Evolutionary conservation across 2,113 vertebrate genomes (phyloP), one percentile per base, ranked within the genome.

Genomic region (Perognathus longimembris): DNA sequence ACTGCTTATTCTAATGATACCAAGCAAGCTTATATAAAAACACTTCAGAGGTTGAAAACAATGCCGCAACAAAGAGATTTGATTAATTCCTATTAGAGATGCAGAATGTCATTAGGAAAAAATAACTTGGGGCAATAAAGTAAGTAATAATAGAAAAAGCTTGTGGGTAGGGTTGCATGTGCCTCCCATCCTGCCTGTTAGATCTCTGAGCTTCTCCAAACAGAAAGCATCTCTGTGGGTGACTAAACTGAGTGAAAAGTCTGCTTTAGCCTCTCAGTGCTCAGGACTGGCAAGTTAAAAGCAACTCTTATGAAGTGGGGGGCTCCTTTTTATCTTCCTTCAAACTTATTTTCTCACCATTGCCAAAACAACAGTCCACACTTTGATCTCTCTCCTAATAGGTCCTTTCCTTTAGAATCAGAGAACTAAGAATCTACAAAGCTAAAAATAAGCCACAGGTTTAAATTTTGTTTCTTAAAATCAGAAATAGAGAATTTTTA

Each of bases 321-420:
- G 30, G 88, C 85, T 82, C 67, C 83, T 93, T 61, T 54, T 97
- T 77, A 2, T 96, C 93, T 91, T 94, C 81, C 93, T 88, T 61
- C 88, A 32, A 34, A 78, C 54, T 57, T 21, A 93, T 88, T 92
- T 95, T 97, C 81, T 98, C 97, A 36, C 97, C 94, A 10, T 86
- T 97, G 88, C 98, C 98, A 94, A 97, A 97, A 90, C 98, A 98
- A 85, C 73, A 96, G 96, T 98, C 96, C 85, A 93, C 2, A 79
- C 97, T 98, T 90, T 97, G 98, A 93, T 98, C 97, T 32, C 96
- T 92, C 9, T 92, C 83, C 89, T 97, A 42, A 0, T 10, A 76
- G 17, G 97, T 75, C 40, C 92, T 94, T 89, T 63, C 88, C 97
- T 7, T 97, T 97, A 83, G 96, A 97, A 95, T 89, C 97, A 69